Base-by-base conservation (phyloP, 2,888 invertebrate species). In the Fragum fragum region DNA sequence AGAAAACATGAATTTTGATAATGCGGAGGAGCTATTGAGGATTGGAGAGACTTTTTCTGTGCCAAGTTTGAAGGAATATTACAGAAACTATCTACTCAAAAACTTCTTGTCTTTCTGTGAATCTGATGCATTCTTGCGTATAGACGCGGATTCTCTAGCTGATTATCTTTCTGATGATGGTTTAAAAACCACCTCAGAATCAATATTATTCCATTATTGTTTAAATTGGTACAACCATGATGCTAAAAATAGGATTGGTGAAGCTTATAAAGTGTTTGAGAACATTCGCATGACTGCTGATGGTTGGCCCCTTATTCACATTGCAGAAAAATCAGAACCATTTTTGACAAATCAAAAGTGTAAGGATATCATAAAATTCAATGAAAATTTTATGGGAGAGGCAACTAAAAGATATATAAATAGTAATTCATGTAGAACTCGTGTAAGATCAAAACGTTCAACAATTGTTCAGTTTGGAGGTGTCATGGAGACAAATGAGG, bases 31-130 rank as follows among this genome's bases (percentile, higher is more conserved):
- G 1, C 74, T 86, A 1, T 71, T 88, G 23, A 85, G 77, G 68
- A 87, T 88, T 42, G 88, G 86, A n/a, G 88, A 88, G 32, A 72
- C 87, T 39, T 87, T 85, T 53, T 83, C 86, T 76, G 81, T 88
- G 55, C 75, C 87, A 28, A 39, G 70, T 2, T 72, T 88, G 11
- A 81, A 81, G 66, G 85, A 80, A 52, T 86, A 87, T 72, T 87
- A 88, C 55, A 79, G 87, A n/a, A 79, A 83, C 72, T 88, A 82
- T 73, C 77, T 88, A 57, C 61, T 88, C 59, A 79, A 79, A 47
- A 88, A 88, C 73, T 88, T 88, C 39, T 73, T 87, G 18, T 57
- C 83, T 29, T 88, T 87, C 83, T 86, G 83, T 52, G 83, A 86
- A 74, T 86, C 88, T 0, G 86, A 85, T n/a, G 68, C 83, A 23